These are phyloP conservation scores for Orius laevigatus DNA, from an alignment of 1,140 invertebrate genomes.

Conservation along the genomic window DNA sequence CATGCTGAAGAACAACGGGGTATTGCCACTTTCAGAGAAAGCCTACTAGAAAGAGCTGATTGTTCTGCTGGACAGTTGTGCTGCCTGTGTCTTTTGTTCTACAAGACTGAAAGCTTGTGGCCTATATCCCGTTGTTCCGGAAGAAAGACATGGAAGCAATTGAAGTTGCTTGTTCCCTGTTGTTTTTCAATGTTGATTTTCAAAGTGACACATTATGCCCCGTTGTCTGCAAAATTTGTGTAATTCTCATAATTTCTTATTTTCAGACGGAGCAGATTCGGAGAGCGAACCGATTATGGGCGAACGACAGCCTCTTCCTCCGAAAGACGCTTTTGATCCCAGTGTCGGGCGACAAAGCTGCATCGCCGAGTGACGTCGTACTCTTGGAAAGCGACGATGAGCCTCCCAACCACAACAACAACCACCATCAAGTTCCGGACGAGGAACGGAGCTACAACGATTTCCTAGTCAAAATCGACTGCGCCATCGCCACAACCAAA, in stretches of 20 bases:
- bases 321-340: slow-evolving; percentile 21
- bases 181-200: too few relatives aligned
- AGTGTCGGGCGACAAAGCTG: slow-evolving; percentile 10
- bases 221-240: background rate
- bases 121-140: too few relatives aligned
- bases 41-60: too few relatives aligned
- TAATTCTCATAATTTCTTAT: slow-evolving; percentile 15
- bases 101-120: too few relatives aligned
- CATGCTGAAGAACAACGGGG: too few relatives aligned
- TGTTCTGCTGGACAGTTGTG: too few relatives aligned
- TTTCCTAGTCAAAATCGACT: slow-evolving; percentile 74
- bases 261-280: slow-evolving; percentile 79
- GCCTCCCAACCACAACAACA: slow-evolving; percentile 6
- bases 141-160: too few relatives aligned
- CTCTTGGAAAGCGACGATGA: background rate
- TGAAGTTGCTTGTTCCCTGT: too few relatives aligned
- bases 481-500: slow-evolving; percentile 65
- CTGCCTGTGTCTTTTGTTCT: too few relatives aligned
- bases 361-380: slow-evolving; percentile 10
- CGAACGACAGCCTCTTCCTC: slow-evolving; percentile 58
- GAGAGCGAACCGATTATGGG: slow-evolving; percentile 70
- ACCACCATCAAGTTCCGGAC: slow-evolving; percentile 30
- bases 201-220: too few relatives aligned
- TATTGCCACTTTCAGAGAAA: too few relatives aligned
- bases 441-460: slow-evolving; percentile 54